phyloP scores from a whole-genome alignment of 2,888 invertebrate genomes.

The Mellilla xanthometata region DNA sequence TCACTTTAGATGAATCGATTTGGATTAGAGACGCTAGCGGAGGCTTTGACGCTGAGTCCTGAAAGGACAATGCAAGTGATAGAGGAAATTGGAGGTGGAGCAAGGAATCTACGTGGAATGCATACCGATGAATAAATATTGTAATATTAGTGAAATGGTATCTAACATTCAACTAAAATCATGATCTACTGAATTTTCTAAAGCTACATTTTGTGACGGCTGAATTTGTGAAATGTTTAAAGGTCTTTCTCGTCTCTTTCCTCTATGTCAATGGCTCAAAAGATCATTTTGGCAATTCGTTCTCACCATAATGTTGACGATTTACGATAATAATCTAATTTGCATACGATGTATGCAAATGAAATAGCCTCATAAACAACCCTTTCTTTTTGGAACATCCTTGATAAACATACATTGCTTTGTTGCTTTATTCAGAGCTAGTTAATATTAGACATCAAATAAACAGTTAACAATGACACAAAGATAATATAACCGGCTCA shows the following conservation, averaged over 20 bases:
- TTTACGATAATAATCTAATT: conserved; percentile 6
- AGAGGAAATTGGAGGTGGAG: not conserved
- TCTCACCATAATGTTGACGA: conserved; percentile 7
- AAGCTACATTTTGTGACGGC: too few relatives aligned
- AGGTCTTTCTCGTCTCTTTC: too few relatives aligned
- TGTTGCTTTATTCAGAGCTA: not conserved
- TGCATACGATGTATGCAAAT: conserved; percentile 4
- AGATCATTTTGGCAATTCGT: not conserved
- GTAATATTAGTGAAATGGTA: too few relatives aligned
- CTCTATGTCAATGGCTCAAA: too few relatives aligned
- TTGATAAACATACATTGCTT: not conserved
- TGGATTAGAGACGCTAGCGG: conserved; percentile 47
- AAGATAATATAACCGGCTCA: conserved; percentile 30
- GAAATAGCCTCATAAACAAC: conserved; percentile 3
- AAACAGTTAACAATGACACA: conserved; percentile 21
- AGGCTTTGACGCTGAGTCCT: not conserved
- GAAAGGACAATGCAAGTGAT: too few relatives aligned
- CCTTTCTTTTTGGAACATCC: conserved; percentile 1
- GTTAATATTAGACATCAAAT: conserved; percentile 6
- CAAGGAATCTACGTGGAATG: conserved; percentile 6
- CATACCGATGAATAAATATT: not conserved
- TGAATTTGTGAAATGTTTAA: too few relatives aligned
- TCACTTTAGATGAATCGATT: conserved; percentile 60
- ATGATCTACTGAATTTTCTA: too few relatives aligned
- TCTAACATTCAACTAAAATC: too few relatives aligned